Percentiles rank a stretch among this genome's conserved stretches.
phyloP scores from a whole-genome alignment of 2,797 vertebrate species.

The Bucorvus abyssinicus region DNA sequence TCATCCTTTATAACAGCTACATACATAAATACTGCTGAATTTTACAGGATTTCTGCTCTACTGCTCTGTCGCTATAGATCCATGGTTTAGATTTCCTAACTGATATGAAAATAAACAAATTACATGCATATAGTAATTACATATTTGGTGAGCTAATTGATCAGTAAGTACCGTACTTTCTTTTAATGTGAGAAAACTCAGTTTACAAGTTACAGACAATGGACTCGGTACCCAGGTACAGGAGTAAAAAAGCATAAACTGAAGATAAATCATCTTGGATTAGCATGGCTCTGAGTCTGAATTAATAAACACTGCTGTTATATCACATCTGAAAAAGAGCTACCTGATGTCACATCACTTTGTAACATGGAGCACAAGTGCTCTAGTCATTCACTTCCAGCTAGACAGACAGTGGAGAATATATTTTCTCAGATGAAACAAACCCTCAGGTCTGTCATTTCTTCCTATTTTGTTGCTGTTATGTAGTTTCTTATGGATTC shows the following conservation, averaged over 20 bases:
- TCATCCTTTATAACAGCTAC: neutral
- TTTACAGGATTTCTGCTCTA: neutral
- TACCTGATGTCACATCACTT: neutral
- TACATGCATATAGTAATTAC: neutral
- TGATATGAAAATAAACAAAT: neutral
- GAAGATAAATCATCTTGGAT: neutral
- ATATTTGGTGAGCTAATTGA: neutral
- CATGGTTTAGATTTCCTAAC: neutral
- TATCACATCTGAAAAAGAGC: rapidly evolving
- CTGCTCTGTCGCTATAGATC: neutral
- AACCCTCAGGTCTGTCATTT: neutral
- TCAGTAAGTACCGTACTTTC: neutral
- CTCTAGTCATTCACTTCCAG: neutral
- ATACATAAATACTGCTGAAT: neutral
- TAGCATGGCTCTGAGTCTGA: neutral
- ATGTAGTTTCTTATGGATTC: neutral
- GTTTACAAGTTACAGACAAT: neutral
- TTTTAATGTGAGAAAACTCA: neutral
- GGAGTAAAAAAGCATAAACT: neutral
- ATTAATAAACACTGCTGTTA: neutral
- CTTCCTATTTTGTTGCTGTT: neutral
- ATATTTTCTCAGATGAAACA: neutral
- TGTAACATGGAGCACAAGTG: neutral
- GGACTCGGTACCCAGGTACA: neutral
- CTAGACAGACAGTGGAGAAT: neutral